These are phyloP conservation scores for Leucophenga varia DNA, from an alignment of 1,140 invertebrate species.

Conservation along the genomic window DNA sequence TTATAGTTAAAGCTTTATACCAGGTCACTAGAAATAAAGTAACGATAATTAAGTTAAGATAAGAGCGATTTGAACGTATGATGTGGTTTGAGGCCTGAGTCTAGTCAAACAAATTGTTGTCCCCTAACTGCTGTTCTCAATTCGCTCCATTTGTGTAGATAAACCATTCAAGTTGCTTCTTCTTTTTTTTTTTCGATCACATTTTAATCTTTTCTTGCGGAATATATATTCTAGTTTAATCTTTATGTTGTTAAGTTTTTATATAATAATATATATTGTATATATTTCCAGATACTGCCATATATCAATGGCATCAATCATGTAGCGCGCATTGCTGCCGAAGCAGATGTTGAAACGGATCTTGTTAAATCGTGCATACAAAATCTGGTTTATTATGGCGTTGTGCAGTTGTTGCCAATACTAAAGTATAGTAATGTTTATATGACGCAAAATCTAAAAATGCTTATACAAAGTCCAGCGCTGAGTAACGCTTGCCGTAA, in stretches of 20 bases:
- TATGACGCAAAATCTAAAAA: conserved; percentile 79
- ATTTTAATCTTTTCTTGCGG: too few species aligned
- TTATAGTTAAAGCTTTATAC: too few species aligned
- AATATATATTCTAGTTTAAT: too few species aligned
- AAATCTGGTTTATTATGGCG: conserved; percentile 80
- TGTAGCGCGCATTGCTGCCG: conserved; percentile 75
- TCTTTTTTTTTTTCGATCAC: too few species aligned
- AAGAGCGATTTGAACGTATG: too few species aligned
- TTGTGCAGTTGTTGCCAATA: conserved; percentile 79
- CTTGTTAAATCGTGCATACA: conserved; percentile 93
- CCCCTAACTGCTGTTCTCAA: too few species aligned
- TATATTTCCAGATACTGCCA: conserved; percentile 69
- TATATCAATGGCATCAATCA: conserved; percentile 93
- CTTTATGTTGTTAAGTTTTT: background rate
- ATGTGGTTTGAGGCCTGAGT: too few species aligned
- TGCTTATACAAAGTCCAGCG: conserved; percentile 67
- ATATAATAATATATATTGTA: background rate
- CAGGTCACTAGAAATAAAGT: too few species aligned
- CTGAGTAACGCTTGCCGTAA: conserved; percentile 76
- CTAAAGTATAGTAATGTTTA: conserved; percentile 95
- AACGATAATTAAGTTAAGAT: too few species aligned
- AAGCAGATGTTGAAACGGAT: conserved; percentile 90
- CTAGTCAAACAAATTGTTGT: too few species aligned
- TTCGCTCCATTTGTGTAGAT: too few species aligned
- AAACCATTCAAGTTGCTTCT: too few species aligned